Percentiles rank a stretch among this genome's conserved stretches.
Conservation (phyloP, 2,113 vertebrate species). For the Toxotes chatareus region DNA sequence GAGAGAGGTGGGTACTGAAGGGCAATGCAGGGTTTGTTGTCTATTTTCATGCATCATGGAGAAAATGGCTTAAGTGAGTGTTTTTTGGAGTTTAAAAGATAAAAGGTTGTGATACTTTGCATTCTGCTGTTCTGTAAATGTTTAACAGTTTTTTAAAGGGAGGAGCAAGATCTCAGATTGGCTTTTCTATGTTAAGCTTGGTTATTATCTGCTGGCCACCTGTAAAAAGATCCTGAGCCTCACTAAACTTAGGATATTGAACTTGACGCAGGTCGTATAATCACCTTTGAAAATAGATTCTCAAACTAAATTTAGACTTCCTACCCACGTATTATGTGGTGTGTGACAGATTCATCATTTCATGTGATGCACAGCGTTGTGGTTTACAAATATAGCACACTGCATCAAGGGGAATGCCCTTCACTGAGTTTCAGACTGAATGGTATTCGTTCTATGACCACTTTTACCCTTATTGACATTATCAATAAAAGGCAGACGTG, state of each 20-base stretch:
- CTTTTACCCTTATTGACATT: conserved; percentile 42
- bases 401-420: conserved; percentile 70
- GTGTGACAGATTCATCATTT: conserved; percentile 77
- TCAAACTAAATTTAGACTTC: conserved; percentile 74
- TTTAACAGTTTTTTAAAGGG: background rate
- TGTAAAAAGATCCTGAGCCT: background rate
- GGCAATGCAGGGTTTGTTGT: background rate
- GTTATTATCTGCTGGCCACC: background rate
- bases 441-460: conserved; percentile 28
- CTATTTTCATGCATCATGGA: background rate
- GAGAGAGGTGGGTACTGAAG: conserved; percentile 84
- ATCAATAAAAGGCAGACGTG: conserved; percentile 37
- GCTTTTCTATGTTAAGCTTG: background rate
- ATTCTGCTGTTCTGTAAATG: background rate
- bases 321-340: conserved; percentile 70
- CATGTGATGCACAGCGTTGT: conserved; percentile 74
- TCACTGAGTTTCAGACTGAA: conserved; percentile 49
- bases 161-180: background rate
- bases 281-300: conserved; percentile 71
- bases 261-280: background rate
- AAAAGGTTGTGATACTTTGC: background rate
- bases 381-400: conserved; percentile 71
- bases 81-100: background rate
- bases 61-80: background rate
- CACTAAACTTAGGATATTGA: conserved; percentile 1